phyloP scores from a whole-genome alignment of 2,797 vertebrate genomes.

The Scolopax rusticola region DNA sequence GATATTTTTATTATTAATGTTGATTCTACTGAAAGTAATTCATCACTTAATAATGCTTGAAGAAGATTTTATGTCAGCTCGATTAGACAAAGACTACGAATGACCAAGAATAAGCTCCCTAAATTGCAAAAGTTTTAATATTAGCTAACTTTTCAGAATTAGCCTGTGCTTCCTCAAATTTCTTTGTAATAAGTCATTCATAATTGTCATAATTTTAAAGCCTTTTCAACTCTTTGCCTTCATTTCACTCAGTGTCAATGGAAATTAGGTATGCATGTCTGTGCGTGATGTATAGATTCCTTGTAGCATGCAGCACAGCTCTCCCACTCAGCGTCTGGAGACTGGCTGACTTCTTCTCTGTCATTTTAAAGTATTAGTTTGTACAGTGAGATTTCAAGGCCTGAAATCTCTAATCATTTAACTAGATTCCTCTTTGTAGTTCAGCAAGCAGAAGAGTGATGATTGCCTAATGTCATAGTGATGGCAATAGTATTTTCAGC shows the following conservation, averaged over 20 bases:
- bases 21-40: conserved; percentile 6
- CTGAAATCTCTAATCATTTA: conserved; percentile 25
- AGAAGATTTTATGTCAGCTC: background rate
- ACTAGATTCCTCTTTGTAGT: background rate
- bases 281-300: background rate
- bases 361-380: conserved; percentile 13
- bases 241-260: background rate
- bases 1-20: background rate
- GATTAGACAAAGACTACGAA: background rate
- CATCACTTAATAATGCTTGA: background rate
- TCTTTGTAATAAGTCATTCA: background rate
- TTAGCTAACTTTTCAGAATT: background rate
- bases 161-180: background rate
- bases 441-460: background rate
- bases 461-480: background rate
- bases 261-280: background rate
- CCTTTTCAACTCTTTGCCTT: conserved; percentile 3
- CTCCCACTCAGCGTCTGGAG: conserved; percentile 38
- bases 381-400: background rate
- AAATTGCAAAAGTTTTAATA: background rate
- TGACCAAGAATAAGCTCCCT: background rate
- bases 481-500: background rate
- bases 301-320: background rate
- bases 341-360: background rate
- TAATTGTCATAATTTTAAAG: conserved; percentile 11